Evolutionary conservation across 92 coral and sea anemone genomes (phyloP).

Genomic region (Diadumene lineata): DNA sequence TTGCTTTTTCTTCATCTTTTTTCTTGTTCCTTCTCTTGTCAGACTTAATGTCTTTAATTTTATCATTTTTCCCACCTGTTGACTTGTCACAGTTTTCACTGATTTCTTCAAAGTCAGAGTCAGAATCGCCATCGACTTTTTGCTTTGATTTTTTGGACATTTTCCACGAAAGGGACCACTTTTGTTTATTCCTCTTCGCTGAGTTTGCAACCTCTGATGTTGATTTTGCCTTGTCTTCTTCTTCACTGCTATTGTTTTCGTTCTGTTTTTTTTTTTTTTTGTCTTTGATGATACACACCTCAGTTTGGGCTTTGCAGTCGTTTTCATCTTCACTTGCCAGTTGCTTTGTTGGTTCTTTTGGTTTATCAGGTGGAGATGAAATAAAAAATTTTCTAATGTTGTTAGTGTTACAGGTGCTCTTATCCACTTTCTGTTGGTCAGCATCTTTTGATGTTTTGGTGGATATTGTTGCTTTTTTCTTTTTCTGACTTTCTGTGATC

Average conservation of each 20-base stretch:
- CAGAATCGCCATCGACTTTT: conserved; percentile 20
- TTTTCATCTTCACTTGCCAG: not conserved
- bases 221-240: not conserved
- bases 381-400: conserved; percentile 25
- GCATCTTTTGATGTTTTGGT: conserved; percentile 13
- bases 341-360: not conserved
- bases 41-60: conserved; percentile 10
- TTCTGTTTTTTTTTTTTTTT: not conserved
- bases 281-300: not conserved
- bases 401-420: not conserved
- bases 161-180: conserved; percentile 54
- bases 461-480: conserved; percentile 17
- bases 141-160: conserved; percentile 29
- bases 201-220: not conserved
- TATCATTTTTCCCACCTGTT: not conserved
- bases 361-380: not conserved
- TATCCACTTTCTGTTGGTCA: conserved; percentile 1
- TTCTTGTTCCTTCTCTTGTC: conserved; percentile 1
- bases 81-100: not conserved
- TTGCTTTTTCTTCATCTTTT: conserved; percentile 10
- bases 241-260: no score
- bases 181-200: conserved; percentile 28
- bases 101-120: conserved; percentile 49
- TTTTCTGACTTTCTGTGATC: conserved; percentile 8
- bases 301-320: not conserved